phyloP scores from a whole-genome alignment of 2,888 invertebrate genomes.

The Ennomos fuscantarius region DNA sequence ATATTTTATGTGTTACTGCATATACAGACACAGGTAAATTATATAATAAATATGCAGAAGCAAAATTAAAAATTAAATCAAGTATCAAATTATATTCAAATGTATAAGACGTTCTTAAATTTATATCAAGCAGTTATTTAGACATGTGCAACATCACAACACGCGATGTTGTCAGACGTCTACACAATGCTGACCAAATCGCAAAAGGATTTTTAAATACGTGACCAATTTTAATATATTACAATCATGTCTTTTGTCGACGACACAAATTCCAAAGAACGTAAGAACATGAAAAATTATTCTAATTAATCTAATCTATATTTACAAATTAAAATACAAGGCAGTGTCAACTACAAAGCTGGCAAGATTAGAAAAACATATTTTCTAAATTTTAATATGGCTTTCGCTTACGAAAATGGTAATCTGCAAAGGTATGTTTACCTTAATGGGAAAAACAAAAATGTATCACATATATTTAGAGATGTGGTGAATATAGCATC shows the following conservation, averaged over 20 bases:
- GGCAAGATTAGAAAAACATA: constrained; percentile 81
- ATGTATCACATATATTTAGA: constrained; percentile 28
- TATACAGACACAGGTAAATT: constrained; percentile 7
- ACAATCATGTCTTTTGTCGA: constrained; percentile 7
- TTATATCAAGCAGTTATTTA: constrained; percentile 63
- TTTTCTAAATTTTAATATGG: constrained; percentile 83
- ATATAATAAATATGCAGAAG: constrained; percentile 27
- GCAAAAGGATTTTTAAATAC: constrained; percentile 27
- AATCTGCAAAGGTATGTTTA: constrained; percentile 42
- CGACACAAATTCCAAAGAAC: constrained; percentile 24
- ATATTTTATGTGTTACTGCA: background rate
- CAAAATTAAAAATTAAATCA: constrained; percentile 19
- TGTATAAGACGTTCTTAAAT: constrained; percentile 34
- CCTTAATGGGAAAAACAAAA: constrained; percentile 28
- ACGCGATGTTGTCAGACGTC: constrained; percentile 81
- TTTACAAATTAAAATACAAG: constrained; percentile 73
- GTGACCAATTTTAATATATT: constrained; percentile 12
- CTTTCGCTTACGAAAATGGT: constrained; percentile 74
- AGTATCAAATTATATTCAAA: constrained; percentile 8
- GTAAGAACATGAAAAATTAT: constrained; percentile 18
- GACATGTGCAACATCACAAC: constrained; percentile 82
- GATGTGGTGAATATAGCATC: constrained; percentile 32
- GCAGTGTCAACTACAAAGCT: constrained; percentile 82
- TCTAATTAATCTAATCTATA: constrained; percentile 58
- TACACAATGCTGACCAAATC: constrained; percentile 62